A percentile compares a stretch with the other conserved stretches of the same genome.
Conservation (phyloP, 1,140 invertebrate genomes). For the Trachymyrmex septentrionalis region DNA sequence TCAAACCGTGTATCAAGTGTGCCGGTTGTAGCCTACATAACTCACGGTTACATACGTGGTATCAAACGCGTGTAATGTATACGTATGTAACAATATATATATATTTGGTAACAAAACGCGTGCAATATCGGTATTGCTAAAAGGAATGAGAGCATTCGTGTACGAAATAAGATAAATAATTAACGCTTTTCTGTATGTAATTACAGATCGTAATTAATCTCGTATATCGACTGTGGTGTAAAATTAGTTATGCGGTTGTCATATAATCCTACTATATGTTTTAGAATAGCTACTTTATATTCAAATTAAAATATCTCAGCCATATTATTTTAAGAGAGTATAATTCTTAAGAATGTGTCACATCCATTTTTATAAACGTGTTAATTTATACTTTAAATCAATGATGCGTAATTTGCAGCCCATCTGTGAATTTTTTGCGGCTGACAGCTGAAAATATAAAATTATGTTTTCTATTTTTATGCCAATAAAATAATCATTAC, state of each 20-base stretch:
- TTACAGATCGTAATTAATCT: slow-evolving; percentile 20
- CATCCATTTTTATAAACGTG: no score
- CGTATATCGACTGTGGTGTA: no score
- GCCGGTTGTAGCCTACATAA: not conserved
- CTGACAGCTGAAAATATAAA: no score
- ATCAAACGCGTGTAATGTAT: not conserved
- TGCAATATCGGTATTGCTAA: not conserved
- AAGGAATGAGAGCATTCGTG: slow-evolving; percentile 1
- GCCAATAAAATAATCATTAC: no score
- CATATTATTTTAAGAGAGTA: not conserved
- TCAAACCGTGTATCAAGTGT: slow-evolving; percentile 44
- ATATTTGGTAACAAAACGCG: not conserved
- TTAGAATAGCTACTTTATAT: not conserved
- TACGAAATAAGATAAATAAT: slow-evolving; percentile 37
- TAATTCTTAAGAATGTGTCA: not conserved
- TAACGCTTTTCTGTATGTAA: slow-evolving; percentile 12
- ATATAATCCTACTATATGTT: not conserved
- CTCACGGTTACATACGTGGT: slow-evolving; percentile 12
- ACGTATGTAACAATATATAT: not conserved
- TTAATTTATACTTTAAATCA: no score
- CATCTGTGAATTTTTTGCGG: no score
- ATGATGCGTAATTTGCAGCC: no score
- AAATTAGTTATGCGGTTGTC: slow-evolving; percentile 3
- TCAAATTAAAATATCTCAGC: not conserved
- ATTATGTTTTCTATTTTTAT: no score